Percentiles rank a stretch among this genome's conserved stretches.
phyloP scores from a whole-genome alignment of 2,888 invertebrate genomes.

The Eupithecia dodoneata region DNA sequence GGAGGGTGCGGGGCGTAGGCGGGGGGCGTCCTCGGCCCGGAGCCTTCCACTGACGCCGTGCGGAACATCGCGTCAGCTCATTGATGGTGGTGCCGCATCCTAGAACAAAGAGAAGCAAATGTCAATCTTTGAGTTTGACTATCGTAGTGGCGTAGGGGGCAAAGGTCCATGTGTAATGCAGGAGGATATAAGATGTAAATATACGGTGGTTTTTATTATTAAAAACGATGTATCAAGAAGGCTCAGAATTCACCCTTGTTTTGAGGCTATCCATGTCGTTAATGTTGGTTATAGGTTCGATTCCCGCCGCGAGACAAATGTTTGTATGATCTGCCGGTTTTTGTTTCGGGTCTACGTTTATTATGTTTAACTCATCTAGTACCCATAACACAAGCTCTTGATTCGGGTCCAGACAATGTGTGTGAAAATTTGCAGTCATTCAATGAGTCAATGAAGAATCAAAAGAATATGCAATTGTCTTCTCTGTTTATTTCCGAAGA shows the following conservation, averaged over 20 bases:
- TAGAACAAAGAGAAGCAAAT: conserved; percentile 55
- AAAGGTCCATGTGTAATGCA: background rate
- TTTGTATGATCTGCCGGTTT: background rate
- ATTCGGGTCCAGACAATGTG: background rate
- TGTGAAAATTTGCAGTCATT: background rate
- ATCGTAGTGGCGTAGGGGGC: background rate
- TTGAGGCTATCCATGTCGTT: background rate
- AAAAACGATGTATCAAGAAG: no score
- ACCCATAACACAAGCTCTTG: no score
- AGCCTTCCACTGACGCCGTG: conserved; percentile 82
- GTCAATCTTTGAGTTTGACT: background rate
- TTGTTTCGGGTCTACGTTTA: background rate
- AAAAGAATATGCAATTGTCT: background rate
- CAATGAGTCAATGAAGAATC: background rate
- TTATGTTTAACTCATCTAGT: no score
- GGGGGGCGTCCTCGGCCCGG: conserved; percentile 80
- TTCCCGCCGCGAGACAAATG: no score
- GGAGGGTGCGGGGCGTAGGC: conserved; percentile 80
- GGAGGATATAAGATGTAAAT: background rate
- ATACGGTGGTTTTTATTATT: no score
- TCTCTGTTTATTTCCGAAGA: background rate
- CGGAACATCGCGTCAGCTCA: conserved; percentile 80
- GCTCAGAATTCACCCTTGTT: background rate
- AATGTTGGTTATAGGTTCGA: background rate
- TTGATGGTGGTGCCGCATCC: conserved; percentile 67